These are phyloP conservation scores for Lissonota sp. DNA, from an alignment of 2,888 invertebrate genomes.

Conservation along the genomic window DNA sequence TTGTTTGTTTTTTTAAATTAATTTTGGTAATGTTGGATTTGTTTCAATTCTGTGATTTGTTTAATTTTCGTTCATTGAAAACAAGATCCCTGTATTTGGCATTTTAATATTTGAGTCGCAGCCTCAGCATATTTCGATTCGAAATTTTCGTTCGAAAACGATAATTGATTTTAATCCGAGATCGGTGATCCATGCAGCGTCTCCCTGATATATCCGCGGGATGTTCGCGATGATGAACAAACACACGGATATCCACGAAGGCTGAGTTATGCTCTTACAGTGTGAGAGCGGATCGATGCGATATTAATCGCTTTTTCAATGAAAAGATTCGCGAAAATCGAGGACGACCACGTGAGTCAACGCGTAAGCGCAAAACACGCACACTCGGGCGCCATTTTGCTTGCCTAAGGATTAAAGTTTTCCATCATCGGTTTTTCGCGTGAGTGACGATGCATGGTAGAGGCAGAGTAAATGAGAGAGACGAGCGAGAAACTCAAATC, in stretches of 20 bases:
- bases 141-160: conserved; percentile 11
- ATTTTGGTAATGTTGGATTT: no score
- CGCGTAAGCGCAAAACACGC: neutral
- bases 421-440: conserved; percentile 66
- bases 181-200: neutral
- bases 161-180: neutral
- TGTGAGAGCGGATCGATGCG: conserved; percentile 44
- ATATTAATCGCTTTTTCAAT: conserved; percentile 71
- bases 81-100: no score
- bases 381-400: conserved; percentile 44
- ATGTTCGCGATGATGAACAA: conserved; percentile 21
- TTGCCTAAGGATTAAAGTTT: conserved; percentile 71
- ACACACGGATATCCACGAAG: conserved; percentile 11
- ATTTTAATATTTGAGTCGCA: conserved; percentile 1
- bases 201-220: neutral
- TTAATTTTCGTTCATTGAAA: no score
- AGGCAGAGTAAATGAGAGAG: neutral
- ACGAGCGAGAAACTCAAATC: neutral
- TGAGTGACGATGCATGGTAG: neutral
- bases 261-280: neutral
- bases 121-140: conserved; percentile 35
- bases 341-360: conserved; percentile 6
- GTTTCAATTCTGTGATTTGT: no score
- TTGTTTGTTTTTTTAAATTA: no score
- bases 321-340: conserved; percentile 58